Evolutionary conservation across 35 echinoderm and acorn worm species (phyloP).

Genomic region (Antedon bifida): DNA sequence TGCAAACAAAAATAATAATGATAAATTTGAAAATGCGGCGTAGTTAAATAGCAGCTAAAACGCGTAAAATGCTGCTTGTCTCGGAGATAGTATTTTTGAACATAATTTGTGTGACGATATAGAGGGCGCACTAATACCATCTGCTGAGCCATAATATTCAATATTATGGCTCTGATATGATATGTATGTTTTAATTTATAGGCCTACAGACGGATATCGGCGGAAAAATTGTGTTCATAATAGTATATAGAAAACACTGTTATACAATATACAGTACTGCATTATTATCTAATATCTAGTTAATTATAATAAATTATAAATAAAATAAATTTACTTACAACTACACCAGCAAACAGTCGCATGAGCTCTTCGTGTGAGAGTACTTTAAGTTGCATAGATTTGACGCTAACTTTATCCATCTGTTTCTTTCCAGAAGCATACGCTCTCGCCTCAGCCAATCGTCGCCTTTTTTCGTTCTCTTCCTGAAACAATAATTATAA

Average conservation of each 20-base stretch:
- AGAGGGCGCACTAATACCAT: too few species aligned
- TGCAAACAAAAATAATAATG: background rate
- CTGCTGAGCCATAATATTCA: too few species aligned
- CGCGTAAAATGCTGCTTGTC: background rate
- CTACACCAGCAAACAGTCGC: constrained; percentile 41
- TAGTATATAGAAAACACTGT: too few species aligned
- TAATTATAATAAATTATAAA: too few species aligned
- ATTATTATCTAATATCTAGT: too few species aligned
- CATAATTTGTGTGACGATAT: background rate
- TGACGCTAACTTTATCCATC: constrained; percentile 9
- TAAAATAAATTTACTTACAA: too few species aligned
- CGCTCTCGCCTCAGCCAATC: constrained; percentile 20
- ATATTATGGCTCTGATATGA: too few species aligned
- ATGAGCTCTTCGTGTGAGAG: constrained; percentile 46
- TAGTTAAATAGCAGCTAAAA: background rate
- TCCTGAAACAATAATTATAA: constrained; percentile 22
- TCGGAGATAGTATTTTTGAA: background rate
- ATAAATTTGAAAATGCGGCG: background rate
- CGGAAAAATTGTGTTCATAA: too few species aligned
- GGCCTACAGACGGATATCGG: too few species aligned
- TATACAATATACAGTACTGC: too few species aligned
- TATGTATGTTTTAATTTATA: too few species aligned
- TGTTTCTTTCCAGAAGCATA: constrained; percentile 20
- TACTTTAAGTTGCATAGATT: constrained; percentile 25
- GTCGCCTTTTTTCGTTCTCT: constrained; percentile 52